These are phyloP conservation scores for Megathymus violae DNA, from an alignment of 1,140 invertebrate genomes.

Conservation along the genomic window DNA sequence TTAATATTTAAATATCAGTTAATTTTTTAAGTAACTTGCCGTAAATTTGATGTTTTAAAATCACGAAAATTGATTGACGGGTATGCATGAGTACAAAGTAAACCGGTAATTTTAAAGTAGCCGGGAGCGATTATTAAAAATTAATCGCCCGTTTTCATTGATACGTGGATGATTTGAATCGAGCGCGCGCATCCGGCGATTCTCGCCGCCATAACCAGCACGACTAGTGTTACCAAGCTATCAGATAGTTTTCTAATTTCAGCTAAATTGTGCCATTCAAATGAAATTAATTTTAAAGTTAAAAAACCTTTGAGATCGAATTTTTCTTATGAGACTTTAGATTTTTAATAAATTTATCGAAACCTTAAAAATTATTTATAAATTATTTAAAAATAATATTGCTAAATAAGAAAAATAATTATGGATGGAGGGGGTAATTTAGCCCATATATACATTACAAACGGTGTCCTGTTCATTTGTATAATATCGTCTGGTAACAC, in stretches of 20 bases:
- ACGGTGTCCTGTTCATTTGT: background rate
- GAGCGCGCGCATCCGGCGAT: conserved; percentile 55
- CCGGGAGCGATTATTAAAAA: conserved; percentile 58
- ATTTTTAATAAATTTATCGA: no score
- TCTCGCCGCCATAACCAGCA: conserved; percentile 43
- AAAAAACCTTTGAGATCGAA: no score
- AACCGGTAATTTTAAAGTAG: conserved; percentile 45
- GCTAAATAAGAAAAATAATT: background rate
- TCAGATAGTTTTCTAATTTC: background rate
- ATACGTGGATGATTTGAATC: conserved; percentile 60
- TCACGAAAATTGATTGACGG: conserved; percentile 32
- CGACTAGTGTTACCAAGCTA: conserved; percentile 14
- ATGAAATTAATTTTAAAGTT: no score
- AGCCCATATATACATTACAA: background rate
- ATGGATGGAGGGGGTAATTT: no score
- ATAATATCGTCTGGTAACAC: conserved; percentile 41
- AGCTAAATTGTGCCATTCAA: background rate
- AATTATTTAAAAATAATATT: no score
- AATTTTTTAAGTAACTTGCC: conserved; percentile 13
- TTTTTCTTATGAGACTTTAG: no score
- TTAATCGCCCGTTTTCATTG: conserved; percentile 66
- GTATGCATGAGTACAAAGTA: conserved; percentile 47
- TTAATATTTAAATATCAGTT: no score
- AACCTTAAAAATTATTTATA: no score
- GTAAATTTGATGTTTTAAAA: conserved; percentile 22